A percentile compares a stretch with the other conserved stretches of the same genome.
Evolutionary conservation across 2,113 vertebrate genomes (phyloP).

Genomic region (Rhizomys pruinosus): DNA sequence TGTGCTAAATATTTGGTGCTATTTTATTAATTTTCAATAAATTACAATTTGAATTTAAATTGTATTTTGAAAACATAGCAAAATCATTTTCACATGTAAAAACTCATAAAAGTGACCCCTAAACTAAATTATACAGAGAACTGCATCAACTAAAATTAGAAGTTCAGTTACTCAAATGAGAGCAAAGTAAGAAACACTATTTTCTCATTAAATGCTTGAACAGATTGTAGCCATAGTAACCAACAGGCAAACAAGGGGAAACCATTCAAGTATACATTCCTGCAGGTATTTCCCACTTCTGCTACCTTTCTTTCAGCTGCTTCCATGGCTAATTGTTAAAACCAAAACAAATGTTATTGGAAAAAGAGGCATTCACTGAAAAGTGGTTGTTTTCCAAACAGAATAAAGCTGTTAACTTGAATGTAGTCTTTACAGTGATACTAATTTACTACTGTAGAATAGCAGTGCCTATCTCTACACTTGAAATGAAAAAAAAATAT

Average conservation of each 20-base stretch:
- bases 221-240: constrained; percentile 69
- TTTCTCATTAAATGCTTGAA: constrained; percentile 68
- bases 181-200: constrained; percentile 2
- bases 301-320: not conserved
- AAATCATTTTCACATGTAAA: not conserved
- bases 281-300: constrained; percentile 48
- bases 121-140: not conserved
- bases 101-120: not conserved
- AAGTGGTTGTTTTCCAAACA: constrained; percentile 19
- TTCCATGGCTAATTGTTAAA: constrained; percentile 41
- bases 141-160: constrained; percentile 26
- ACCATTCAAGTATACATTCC: constrained; percentile 52
- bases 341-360: constrained; percentile 54
- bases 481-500: not conserved
- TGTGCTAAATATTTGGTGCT: not conserved
- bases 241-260: constrained; percentile 45
- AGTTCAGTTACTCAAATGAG: constrained; percentile 39
- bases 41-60: constrained; percentile 18
- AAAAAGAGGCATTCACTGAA: not conserved
- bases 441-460: not conserved
- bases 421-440: not conserved
- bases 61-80: not conserved
- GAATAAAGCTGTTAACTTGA: not conserved
- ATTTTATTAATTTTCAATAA: not conserved
- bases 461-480: not conserved